Evolutionary conservation across 2,888 invertebrate genomes (phyloP).

Genomic region (Macaria notata): DNA sequence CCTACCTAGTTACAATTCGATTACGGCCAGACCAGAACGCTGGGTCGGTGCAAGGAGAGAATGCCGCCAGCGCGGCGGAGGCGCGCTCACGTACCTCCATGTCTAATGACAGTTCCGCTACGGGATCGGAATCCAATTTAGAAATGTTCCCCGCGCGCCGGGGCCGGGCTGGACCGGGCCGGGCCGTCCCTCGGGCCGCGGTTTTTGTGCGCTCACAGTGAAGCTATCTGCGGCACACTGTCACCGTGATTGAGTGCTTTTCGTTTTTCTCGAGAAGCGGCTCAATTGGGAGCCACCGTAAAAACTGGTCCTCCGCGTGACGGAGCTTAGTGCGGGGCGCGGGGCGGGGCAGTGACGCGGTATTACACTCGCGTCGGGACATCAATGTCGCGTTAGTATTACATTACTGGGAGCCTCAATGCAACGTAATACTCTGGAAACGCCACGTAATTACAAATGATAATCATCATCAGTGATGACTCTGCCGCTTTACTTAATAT

Average conservation of each 20-base stretch:
- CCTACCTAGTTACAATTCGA: not conserved
- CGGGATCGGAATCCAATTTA: constrained; percentile 23
- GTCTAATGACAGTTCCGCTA: constrained; percentile 23
- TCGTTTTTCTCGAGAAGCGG: constrained; percentile 27
- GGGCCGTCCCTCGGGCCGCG: constrained; percentile 1
- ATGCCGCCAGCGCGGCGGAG: not conserved
- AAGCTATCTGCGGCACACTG: constrained; percentile 6
- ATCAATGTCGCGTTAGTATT: too few relatives aligned
- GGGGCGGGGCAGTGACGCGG: too few relatives aligned
- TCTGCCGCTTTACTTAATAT: too few relatives aligned
- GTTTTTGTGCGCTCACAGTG: constrained; percentile 11
- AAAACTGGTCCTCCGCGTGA: constrained; percentile 1
- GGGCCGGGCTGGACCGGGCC: constrained; percentile 4
- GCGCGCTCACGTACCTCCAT: constrained; percentile 15
- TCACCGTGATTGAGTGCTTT: constrained; percentile 34
- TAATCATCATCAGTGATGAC: too few relatives aligned
- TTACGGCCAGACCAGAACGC: not conserved
- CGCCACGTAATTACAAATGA: too few relatives aligned
- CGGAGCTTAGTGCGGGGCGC: too few relatives aligned
- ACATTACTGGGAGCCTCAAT: too few relatives aligned
- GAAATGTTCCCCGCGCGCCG: constrained; percentile 26
- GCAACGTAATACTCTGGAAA: too few relatives aligned
- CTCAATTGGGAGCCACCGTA: constrained; percentile 15
- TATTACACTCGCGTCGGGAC: too few relatives aligned
- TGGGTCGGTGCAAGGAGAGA: too few relatives aligned